phyloP scores from a whole-genome alignment of 2,888 invertebrate species.

The Lacanobia oleracea region DNA sequence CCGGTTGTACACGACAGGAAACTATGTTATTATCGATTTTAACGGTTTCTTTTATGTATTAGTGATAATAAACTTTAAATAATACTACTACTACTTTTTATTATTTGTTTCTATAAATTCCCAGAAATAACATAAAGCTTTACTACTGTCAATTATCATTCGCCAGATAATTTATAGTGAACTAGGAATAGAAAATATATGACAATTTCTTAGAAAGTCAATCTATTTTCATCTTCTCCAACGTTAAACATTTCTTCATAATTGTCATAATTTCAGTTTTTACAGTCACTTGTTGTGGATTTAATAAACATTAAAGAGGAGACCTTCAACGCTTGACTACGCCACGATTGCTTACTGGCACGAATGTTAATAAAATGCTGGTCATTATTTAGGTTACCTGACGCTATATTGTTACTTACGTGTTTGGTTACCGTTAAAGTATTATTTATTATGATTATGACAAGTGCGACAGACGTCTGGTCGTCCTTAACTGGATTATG shows the following conservation, averaged over 20 bases:
- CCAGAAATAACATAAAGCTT: background rate
- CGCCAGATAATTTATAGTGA: background rate
- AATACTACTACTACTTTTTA: slow-evolving; percentile 2
- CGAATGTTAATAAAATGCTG: slow-evolving; percentile 50
- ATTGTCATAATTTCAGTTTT: slow-evolving; percentile 23
- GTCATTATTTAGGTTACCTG: slow-evolving; percentile 48
- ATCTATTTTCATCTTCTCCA: slow-evolving; percentile 7
- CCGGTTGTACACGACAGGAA: slow-evolving; percentile 70
- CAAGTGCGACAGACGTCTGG: slow-evolving; percentile 26
- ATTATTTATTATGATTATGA: slow-evolving; percentile 44
- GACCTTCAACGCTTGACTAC: slow-evolving; percentile 49
- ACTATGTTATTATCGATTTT: slow-evolving; percentile 69
- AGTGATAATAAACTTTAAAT: slow-evolving; percentile 33
- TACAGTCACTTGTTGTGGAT: slow-evolving; percentile 43
- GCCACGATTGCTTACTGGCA: slow-evolving; percentile 50
- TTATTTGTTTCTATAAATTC: background rate
- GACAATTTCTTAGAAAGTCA: background rate
- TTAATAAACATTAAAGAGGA: slow-evolving; percentile 41
- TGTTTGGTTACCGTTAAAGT: slow-evolving; percentile 29
- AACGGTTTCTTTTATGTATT: slow-evolving; percentile 64
- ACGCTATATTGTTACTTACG: slow-evolving; percentile 36
- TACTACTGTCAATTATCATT: background rate
- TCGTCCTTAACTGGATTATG: slow-evolving; percentile 56
- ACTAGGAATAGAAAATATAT: background rate
- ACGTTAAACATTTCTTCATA: slow-evolving; percentile 6